These are phyloP conservation scores for Folsomia manolachei DNA, from an alignment of 2,888 invertebrate species.

Conservation along the genomic window DNA sequence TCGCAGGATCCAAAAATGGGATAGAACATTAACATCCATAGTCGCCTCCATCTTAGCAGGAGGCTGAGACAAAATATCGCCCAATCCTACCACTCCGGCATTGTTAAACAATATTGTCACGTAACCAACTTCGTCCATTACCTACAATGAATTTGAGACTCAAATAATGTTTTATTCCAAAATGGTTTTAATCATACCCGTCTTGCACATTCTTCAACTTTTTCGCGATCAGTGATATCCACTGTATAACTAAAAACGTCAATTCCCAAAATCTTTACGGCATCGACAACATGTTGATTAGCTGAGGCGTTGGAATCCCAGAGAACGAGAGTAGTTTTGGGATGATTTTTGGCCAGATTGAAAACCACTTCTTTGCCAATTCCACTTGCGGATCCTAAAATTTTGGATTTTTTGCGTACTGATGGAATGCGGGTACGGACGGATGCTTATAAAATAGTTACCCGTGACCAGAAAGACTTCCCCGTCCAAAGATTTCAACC, in stretches of 20 bases:
- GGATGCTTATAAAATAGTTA: too few species aligned
- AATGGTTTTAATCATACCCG: too few species aligned
- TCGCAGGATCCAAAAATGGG: constrained; percentile 41
- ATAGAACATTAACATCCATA: constrained; percentile 36
- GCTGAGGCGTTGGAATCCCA: constrained; percentile 63
- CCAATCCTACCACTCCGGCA: constrained; percentile 32
- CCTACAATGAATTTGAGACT: neutral
- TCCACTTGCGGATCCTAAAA: constrained; percentile 66
- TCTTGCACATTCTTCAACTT: constrained; percentile 51
- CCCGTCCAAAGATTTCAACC: constrained; percentile 31
- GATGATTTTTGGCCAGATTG: constrained; percentile 57
- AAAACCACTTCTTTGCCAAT: constrained; percentile 65
- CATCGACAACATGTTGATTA: constrained; percentile 53
- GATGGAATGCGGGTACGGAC: neutral
- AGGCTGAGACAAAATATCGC: constrained; percentile 26
- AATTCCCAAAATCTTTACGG: constrained; percentile 55
- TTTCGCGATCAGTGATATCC: constrained; percentile 61
- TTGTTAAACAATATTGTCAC: constrained; percentile 43
- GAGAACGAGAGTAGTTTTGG: constrained; percentile 63
- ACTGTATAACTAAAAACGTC: constrained; percentile 59
- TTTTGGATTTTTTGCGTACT: constrained; percentile 3
- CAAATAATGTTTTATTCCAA: neutral
- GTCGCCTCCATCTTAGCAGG: constrained; percentile 35
- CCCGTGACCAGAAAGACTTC: constrained; percentile 40
- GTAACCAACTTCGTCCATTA: constrained; percentile 34